Evolutionary conservation across 2,797 vertebrate genomes (phyloP).

Genomic region (Microcaecilia unicolor): DNA sequence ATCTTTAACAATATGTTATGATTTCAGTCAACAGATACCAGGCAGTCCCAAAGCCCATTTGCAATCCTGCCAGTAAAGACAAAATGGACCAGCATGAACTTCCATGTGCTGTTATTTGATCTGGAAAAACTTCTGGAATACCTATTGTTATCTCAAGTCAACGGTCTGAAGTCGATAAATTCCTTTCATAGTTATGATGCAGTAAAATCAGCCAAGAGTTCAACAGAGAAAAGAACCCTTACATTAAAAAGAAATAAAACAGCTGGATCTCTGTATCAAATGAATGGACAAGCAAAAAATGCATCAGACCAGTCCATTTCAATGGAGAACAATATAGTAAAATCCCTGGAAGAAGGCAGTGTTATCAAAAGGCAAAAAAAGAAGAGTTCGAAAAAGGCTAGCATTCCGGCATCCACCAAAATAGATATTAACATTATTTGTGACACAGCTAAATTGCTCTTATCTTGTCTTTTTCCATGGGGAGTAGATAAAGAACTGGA

Average conservation of each 20-base stretch:
- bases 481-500: slow-evolving; percentile 53
- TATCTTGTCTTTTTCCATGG: slow-evolving; percentile 63
- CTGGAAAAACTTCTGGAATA: slow-evolving; percentile 48
- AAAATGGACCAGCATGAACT: slow-evolving; percentile 31
- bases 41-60: slow-evolving; percentile 32
- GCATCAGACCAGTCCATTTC: background rate
- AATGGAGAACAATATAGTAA: background rate
- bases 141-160: slow-evolving; percentile 24
- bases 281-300: slow-evolving; percentile 15
- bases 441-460: slow-evolving; percentile 47
- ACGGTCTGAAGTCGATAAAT: slow-evolving; percentile 24
- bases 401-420: slow-evolving; percentile 23
- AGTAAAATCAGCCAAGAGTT: slow-evolving; percentile 42
- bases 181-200: slow-evolving; percentile 33
- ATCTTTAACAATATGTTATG: no score
- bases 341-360: slow-evolving; percentile 23
- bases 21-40: slow-evolving; percentile 24
- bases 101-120: slow-evolving; percentile 59
- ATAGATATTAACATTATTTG: slow-evolving; percentile 13
- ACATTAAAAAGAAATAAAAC: slow-evolving; percentile 45
- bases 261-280: slow-evolving; percentile 6
- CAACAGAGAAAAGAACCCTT: slow-evolving; percentile 40
- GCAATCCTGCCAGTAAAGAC: slow-evolving; percentile 45
- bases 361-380: slow-evolving; percentile 46
- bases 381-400: slow-evolving; percentile 47